These are phyloP conservation scores for Drosophila simulans DNA, from an alignment of 1,140 invertebrate genomes.

Conservation along the genomic window DNA sequence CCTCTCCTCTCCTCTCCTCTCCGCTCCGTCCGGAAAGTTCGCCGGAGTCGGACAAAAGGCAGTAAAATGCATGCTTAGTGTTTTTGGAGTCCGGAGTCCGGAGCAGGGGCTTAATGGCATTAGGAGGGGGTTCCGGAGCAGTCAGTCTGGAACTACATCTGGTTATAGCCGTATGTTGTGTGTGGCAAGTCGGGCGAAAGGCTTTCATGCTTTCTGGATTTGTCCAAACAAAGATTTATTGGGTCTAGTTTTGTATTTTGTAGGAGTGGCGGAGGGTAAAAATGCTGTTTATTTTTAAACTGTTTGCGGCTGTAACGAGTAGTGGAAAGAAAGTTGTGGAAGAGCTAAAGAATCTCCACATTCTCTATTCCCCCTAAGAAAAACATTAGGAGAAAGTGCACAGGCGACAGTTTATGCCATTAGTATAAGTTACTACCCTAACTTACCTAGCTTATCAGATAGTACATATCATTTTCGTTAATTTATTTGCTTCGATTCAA, in stretches of 20 bases:
- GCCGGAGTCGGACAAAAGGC: constrained; percentile 63
- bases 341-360: too few relatives aligned
- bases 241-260: constrained; percentile 34
- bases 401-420: too few relatives aligned
- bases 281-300: constrained; percentile 13
- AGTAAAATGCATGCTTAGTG: constrained; percentile 82
- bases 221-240: constrained; percentile 82
- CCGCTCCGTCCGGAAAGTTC: not conserved
- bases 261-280: not conserved
- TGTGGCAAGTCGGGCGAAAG: constrained; percentile 59
- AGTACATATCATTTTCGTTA: too few relatives aligned
- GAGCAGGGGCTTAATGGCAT: constrained; percentile 65
- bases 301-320: constrained; percentile 26
- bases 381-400: too few relatives aligned
- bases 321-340: not conserved
- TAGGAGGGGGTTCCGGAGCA: constrained; percentile 43
- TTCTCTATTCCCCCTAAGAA: too few relatives aligned
- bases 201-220: constrained; percentile 75
- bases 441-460: too few relatives aligned
- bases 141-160: constrained; percentile 49
- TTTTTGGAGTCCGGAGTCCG: constrained; percentile 17
- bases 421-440: too few relatives aligned
- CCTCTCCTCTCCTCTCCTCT: not conserved
- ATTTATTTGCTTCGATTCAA: not conserved
- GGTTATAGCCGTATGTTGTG: constrained; percentile 54